Conservation (phyloP, 1,140 invertebrate genomes). For the Hylaeus volcanicus region DNA sequence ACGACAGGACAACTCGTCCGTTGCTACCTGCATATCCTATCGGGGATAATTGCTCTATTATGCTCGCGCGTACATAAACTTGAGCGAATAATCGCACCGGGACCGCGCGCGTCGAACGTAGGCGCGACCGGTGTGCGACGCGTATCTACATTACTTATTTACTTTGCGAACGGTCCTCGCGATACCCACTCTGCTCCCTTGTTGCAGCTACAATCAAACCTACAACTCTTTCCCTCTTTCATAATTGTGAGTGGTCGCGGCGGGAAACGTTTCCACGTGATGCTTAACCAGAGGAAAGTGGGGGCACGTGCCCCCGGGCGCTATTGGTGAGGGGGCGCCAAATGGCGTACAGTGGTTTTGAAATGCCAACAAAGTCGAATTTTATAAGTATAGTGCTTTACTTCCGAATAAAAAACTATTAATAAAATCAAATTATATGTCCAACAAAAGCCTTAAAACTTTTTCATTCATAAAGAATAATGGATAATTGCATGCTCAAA, state of each 20-base stretch:
- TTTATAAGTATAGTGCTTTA: too few relatives aligned
- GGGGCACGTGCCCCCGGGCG: too few relatives aligned
- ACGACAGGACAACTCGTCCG: slow-evolving; percentile 2
- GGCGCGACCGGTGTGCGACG: background rate
- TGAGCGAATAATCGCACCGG: slow-evolving; percentile 40
- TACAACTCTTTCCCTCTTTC: background rate
- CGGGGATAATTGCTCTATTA: slow-evolving; percentile 61
- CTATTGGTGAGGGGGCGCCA: too few relatives aligned
- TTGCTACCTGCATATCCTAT: slow-evolving; percentile 46
- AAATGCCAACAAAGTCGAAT: too few relatives aligned
- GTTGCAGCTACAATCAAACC: too few relatives aligned
- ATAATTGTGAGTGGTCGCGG: background rate
- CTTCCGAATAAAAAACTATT: too few relatives aligned
- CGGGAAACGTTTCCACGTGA: background rate
- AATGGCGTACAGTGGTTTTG: too few relatives aligned
- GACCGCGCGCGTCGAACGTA: background rate
- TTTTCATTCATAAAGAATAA: too few relatives aligned
- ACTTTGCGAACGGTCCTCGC: background rate
- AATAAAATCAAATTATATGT: too few relatives aligned
- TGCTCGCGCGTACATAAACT: slow-evolving; percentile 44
- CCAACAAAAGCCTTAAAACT: too few relatives aligned
- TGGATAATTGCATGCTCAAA: too few relatives aligned
- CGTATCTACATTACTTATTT: background rate
- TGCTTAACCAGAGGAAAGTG: too few relatives aligned
- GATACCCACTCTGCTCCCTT: background rate